Base-by-base conservation (phyloP, 2,797 vertebrate species). In the Microctenopoma steveboyesi region DNA sequence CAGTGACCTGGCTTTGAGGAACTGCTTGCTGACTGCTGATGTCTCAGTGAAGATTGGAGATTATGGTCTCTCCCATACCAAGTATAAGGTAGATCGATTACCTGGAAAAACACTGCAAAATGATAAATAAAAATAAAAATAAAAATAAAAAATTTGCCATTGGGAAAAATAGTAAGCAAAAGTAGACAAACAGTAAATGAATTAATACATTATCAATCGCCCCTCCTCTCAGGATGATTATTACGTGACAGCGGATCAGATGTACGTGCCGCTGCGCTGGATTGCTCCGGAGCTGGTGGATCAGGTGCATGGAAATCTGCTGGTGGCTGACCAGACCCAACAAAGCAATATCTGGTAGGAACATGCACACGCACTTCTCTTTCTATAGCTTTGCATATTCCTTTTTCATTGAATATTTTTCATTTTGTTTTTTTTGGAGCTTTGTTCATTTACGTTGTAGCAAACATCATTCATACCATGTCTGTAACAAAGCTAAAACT, bases 1-100 rank as follows among this genome's bases (percentile, higher is more conserved):
- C 92, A 99, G 98, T 10, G 98, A 99, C 93, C 88, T 99, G 91
- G 97, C 97, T 35, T 86, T 98, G 92, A 95, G 98, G 87, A 99
- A 97, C 90, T 99, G 97, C 89, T 88, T 99, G 79, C 90, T 99
- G 53, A 95, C 96, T 0, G 94, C 96, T 0, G 96, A 97, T 56
- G 91, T 98, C 78, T 96, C 95, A 0, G 97, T 99, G 84, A 99
- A 99, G 93, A 95, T 99, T 0, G 98, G 98, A 0, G 98, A 99
- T 89, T 99, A 99, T 0, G 97, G 98, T 40, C 92, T 99, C 62
- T 94, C 96, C 0, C 96, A 96, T 67, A 92, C 89, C 88, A 98
- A 97, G 79, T 99, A 99, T 92, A 96, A 97, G 94, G 98, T 97
- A 70, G 9, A 37, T 65, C 13, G 22, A 61, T 64, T 28, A 58